A percentile compares a stretch with the other conserved stretches of the same genome.
phyloP scores from a whole-genome alignment of 2,888 invertebrate genomes.

The Zonitis immaculata region DNA sequence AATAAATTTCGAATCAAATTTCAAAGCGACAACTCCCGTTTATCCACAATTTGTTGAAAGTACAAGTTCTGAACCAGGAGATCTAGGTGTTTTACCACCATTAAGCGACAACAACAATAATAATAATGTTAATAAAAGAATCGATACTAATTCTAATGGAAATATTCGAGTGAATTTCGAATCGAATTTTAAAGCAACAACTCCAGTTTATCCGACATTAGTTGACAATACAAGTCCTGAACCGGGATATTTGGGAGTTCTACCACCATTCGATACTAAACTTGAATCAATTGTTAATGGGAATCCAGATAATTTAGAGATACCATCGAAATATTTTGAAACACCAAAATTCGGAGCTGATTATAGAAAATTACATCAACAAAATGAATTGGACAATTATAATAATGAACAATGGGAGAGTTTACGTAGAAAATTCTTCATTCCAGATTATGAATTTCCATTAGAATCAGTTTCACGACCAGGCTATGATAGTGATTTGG shows the following conservation, averaged over 20 bases:
- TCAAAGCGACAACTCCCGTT: conserved; percentile 35
- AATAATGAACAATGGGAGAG: conserved; percentile 38
- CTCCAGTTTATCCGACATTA: conserved; percentile 34
- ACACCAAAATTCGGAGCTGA: conserved; percentile 30
- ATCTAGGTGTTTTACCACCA: conserved; percentile 28
- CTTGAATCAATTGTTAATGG: conserved; percentile 4
- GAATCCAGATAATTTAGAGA: background rate
- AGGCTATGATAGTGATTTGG: conserved; percentile 42
- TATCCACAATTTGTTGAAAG: conserved; percentile 35
- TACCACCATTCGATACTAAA: conserved; percentile 29
- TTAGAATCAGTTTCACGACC: conserved; percentile 42
- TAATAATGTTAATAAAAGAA: too few species aligned
- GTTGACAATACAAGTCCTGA: conserved; percentile 30
- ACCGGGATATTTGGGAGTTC: conserved; percentile 25
- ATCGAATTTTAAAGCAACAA: conserved; percentile 33
- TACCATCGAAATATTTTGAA: conserved; percentile 32
- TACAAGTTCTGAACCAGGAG: conserved; percentile 25
- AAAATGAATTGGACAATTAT: conserved; percentile 28
- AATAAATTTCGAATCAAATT: conserved; percentile 30
- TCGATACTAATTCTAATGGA: background rate
- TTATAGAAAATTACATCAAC: conserved; percentile 12
- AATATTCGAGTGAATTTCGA: conserved; percentile 24
- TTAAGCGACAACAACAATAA: too few species aligned
- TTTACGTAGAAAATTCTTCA: conserved; percentile 41
- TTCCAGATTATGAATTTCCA: conserved; percentile 48